Conservation (phyloP, 2,888 invertebrate genomes). For the Cactoblastis cactorum region DNA sequence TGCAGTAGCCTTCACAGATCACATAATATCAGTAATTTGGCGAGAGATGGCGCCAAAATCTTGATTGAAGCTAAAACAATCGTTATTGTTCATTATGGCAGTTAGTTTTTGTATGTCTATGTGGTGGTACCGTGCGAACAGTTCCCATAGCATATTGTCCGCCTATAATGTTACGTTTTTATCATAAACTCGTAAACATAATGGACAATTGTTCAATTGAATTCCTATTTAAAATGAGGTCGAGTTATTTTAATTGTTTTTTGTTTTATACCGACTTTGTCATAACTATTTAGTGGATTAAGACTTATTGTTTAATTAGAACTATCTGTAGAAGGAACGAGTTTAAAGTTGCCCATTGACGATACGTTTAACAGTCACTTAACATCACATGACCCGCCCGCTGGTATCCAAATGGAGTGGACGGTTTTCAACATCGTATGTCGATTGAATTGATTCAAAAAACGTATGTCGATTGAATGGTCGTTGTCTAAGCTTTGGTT, state of each 20-base stretch:
- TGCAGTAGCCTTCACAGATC: neutral
- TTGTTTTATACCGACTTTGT: constrained; percentile 18
- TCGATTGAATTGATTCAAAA: too few relatives aligned
- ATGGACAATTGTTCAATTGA: constrained; percentile 73
- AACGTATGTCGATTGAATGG: too few relatives aligned
- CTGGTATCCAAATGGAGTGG: too few relatives aligned
- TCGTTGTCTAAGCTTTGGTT: too few relatives aligned
- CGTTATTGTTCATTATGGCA: constrained; percentile 45
- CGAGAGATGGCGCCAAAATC: constrained; percentile 10
- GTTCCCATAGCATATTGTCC: constrained; percentile 61
- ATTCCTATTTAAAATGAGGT: constrained; percentile 43
- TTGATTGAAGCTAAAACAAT: constrained; percentile 32
- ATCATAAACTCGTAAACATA: constrained; percentile 63
- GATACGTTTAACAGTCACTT: too few relatives aligned
- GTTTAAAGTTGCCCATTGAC: too few relatives aligned
- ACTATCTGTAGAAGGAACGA: too few relatives aligned
- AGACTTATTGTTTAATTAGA: too few relatives aligned
- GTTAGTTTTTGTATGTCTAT: constrained; percentile 25
- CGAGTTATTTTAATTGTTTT: constrained; percentile 27
- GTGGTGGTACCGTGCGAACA: constrained; percentile 47
- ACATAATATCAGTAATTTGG: constrained; percentile 5
- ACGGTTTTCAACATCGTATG: too few relatives aligned
- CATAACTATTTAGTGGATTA: neutral
- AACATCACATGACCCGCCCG: too few relatives aligned
- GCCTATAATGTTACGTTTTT: constrained; percentile 48